Percentiles rank a stretch among this genome's conserved stretches.
Evolutionary conservation across 2,888 invertebrate genomes (phyloP).

Genomic region (Ecliptopera silaceata): DNA sequence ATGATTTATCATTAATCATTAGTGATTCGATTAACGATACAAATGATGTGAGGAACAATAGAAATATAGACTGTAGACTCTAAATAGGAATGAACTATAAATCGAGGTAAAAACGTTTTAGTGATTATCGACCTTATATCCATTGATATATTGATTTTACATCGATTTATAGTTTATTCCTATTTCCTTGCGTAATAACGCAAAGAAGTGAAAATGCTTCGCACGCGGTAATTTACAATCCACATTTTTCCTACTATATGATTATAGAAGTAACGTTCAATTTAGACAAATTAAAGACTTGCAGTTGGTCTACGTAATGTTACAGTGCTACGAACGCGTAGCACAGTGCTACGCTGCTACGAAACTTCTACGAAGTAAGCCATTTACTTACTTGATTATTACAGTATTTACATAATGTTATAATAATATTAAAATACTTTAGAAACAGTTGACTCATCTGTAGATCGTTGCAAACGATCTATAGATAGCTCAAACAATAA

Average conservation of each 20-base stretch:
- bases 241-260: neutral
- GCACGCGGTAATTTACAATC: neutral
- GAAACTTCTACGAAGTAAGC: neutral
- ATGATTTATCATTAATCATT: constrained; percentile 12
- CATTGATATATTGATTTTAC: too few species aligned
- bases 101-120: neutral
- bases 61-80: neutral
- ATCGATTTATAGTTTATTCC: too few species aligned
- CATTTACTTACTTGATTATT: too few species aligned
- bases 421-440: too few species aligned
- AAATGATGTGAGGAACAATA: neutral
- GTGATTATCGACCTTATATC: neutral
- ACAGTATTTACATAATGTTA: too few species aligned
- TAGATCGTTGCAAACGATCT: too few species aligned
- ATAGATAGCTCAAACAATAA: too few species aligned
- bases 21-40: constrained; percentile 20
- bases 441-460: too few species aligned
- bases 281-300: neutral
- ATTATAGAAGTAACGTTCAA: neutral
- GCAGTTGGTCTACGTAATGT: neutral
- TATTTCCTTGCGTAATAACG: too few species aligned
- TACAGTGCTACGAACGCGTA: neutral
- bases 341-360: neutral
- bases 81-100: neutral
- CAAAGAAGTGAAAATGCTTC: neutral